Evolutionary conservation across 2,113 vertebrate genomes (phyloP), one percentile per base, ranked within the genome.

Genomic region (Perca flavescens): DNA sequence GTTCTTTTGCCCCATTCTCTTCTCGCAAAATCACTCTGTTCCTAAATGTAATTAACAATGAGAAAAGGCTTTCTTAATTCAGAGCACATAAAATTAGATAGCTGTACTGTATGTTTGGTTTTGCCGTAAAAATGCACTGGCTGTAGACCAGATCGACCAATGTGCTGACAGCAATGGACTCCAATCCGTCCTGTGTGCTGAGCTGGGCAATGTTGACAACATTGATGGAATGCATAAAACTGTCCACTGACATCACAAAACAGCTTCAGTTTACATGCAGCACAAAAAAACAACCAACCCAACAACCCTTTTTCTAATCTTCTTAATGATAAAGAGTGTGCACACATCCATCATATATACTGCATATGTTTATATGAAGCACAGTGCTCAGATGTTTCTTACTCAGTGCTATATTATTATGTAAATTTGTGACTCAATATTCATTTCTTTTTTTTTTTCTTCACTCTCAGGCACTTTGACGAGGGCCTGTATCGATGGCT

Each of bases 401-500:
- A 56, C 80, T 64, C 74, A 54, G n/a, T 74, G 76, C 57, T 80
- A 72, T 82, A 75, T 91, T 87, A 76, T 89, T 88, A 90, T 91
- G 90, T 65, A 85, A 92, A 94, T 93, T 2, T 80, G 66, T 79
- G 40, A 85, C 67, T 92, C 50, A 77, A 80, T 78, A 61, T 89
- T 40, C 17, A 43, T 68, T 79, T 54, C 50, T 31, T 53, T 34
- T 85, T 70, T 76, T 79, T 83, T 75, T 82, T 79, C 54, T 65
- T 71, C 70, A 15, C 57, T 88, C 86, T 86, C 90, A 96, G 95
- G 85, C 89, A 95, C 89, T 96, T 96, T 91, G 95, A 96, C 65
- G 93, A 94, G 84, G 95, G 95, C n/a, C 93, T 96, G 50, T 95
- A 96, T 89, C 94, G 87, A 88, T 96, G 95, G 95, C 95, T 96